Base-by-base conservation (phyloP, 2,797 vertebrate species). In the Peromyscus attwateri region DNA sequence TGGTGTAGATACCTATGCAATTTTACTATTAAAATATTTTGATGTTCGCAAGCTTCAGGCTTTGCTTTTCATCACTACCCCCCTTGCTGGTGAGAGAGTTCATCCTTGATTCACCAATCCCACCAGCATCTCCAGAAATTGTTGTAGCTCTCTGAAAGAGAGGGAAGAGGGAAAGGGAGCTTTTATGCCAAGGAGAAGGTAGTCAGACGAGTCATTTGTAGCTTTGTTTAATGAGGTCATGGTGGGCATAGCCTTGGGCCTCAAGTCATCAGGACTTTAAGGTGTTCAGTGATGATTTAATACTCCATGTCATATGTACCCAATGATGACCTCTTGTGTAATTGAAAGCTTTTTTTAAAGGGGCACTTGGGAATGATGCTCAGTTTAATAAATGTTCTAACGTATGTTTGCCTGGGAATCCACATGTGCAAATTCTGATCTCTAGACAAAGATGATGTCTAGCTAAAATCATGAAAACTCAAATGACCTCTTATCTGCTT, bases 401-500 rank as follows among this genome's bases (percentile, higher is more conserved):
- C 16, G 71, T 37, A 7, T 82, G 40, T 87, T 94, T 97, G 13
- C 16, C 55, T 70, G 27, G 40, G 49, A 85, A 79, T 46, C 1
- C 1, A 70, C 89, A 91, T 94, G 16, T 80, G 62, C 88, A 94
- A 92, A 93, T 77, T 80, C 68, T 71, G 64, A 89, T 92, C 66
- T 95, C 87, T 76, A 62, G 68, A 21, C 71, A 97, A n/a, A 7
- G 3, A 29, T 23, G 4, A 71, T 79, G 81, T 95, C 49, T 71
- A 91, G 60, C 12, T 94, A 85, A 89, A 93, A 95, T 84, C 3
- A 73, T 96, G 71, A 43, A 97, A 95, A 91, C 80, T 11, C 83
- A 96, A 89, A 75, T 91, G 80, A 90, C 83, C 91, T 97, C 60
- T 94, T 95, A 60, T 95, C 95, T 94, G 11, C 77, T 62, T 88